These are phyloP conservation scores for Drosophila picticornis DNA, from an alignment of 2,888 invertebrate species.

Conservation along the genomic window DNA sequence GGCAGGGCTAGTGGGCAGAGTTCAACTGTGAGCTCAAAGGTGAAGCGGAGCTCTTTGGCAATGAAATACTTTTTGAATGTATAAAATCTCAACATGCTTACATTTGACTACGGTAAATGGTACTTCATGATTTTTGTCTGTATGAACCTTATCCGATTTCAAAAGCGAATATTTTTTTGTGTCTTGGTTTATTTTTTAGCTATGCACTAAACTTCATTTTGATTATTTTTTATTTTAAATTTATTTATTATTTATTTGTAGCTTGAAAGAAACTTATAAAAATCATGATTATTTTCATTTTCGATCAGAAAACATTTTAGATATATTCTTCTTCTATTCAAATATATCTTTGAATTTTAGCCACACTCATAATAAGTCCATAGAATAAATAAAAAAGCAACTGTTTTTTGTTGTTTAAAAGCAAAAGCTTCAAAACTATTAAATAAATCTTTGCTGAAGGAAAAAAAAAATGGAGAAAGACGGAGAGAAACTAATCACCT, in stretches of 20 bases:
- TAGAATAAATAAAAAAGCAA: neutral
- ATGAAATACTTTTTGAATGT: neutral
- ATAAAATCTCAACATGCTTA: neutral
- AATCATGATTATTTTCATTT: neutral
- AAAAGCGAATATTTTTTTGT: neutral
- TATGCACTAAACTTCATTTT: neutral
- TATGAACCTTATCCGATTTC: neutral
- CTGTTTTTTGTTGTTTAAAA: neutral
- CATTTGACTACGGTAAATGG: neutral
- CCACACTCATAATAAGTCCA: neutral
- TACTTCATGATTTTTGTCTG: neutral
- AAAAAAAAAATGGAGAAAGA: neutral
- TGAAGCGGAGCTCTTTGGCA: constrained; percentile 5
- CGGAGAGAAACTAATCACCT: constrained; percentile 33
- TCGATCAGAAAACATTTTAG: neutral
- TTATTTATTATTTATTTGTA: neutral
- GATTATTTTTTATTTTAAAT: neutral
- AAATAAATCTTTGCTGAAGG: neutral
- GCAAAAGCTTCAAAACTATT: neutral
- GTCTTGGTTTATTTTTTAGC: too few relatives aligned
- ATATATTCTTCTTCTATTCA: neutral
- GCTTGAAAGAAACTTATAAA: rapidly evolving
- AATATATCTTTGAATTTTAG: neutral
- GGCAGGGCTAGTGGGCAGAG: constrained; percentile 2
- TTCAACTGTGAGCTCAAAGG: constrained; percentile 15